phyloP scores from a whole-genome alignment of 1,140 invertebrate genomes.

The Temnothorax nylanderi region DNA sequence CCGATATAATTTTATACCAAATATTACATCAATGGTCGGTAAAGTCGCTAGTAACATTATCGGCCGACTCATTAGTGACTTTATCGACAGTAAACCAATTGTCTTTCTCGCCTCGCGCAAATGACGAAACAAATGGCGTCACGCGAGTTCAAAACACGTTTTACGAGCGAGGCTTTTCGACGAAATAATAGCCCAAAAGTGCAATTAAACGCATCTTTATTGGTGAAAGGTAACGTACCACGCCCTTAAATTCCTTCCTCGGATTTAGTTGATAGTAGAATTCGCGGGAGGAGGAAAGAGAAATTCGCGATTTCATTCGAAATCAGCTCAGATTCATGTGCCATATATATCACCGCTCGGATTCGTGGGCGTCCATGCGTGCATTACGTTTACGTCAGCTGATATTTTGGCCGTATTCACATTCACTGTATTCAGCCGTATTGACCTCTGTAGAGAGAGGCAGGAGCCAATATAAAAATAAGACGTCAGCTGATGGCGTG shows the following conservation, averaged over 20 bases:
- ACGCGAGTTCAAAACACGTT: background rate
- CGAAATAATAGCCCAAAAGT: background rate
- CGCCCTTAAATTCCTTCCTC: background rate
- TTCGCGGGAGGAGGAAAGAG: background rate
- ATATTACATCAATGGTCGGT: background rate
- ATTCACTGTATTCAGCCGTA: too few relatives aligned
- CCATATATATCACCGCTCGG: background rate
- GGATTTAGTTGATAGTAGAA: background rate
- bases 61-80: too few relatives aligned
- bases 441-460: too few relatives aligned
- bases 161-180: background rate
- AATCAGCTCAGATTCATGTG: background rate
- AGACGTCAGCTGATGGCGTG: background rate
- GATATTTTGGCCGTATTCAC: too few relatives aligned
- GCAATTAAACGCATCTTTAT: background rate
- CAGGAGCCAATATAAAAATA: too few relatives aligned
- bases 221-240: background rate
- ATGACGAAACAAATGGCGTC: background rate
- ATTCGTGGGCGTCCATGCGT: too few relatives aligned
- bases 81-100: too few relatives aligned
- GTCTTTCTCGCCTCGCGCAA: too few relatives aligned
- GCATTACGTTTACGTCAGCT: too few relatives aligned
- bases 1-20: background rate
- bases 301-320: background rate
- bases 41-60: background rate